Evolutionary conservation across 2,888 invertebrate genomes (phyloP), one percentile per base, ranked within the genome.

Genomic region (Brenthis hecate): DNA sequence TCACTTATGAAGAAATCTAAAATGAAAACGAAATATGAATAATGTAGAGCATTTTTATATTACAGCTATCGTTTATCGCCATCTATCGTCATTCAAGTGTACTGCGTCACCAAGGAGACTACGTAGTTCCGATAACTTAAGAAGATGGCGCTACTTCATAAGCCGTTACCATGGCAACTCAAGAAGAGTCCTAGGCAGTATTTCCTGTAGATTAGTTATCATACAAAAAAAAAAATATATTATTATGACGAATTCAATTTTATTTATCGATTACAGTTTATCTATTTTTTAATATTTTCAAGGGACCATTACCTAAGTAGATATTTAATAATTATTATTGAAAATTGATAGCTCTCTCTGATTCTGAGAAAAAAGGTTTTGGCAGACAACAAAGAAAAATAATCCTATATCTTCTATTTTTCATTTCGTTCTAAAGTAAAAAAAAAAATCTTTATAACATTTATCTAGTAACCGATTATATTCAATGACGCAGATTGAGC

Each of bases 111-210:
- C 0, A 19, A 43, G 55, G 54, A 36, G 32, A 47, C 63, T 19
- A 70, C 19, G 56, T 65, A 69, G 72, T 70, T 66, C 55, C 36
- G 8, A 23, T 23, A n/a, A 48, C 28, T 16, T 19, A 43, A 53
- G 63, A 56, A 70, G 67, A 64, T 66, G 72, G 73, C 73, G 73
- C 60, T 70, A 54, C 48, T 43, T 43, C 36, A 53, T 13, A 13
- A 50, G 14, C 13, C 53, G 73, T 73, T 73, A 56, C 57, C 65
- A 73, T 73, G 57, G 60, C 65, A 68, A 73, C 72, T 48, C 53
- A n/a, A 56, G 23, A 36, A 56, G 13, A 57, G 23, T n/a, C 43
- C 11, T 23, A n/a, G 8, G n/a, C 11, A 11, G 57, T 8, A 43
- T 53, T 53, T 51, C 16, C 13, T n/a, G 14, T 51, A 51, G 16